A percentile compares a stretch with the other conserved stretches of the same genome.
These are phyloP conservation scores for Rotaria sp. DNA, from an alignment of 2,888 invertebrate genomes.

Conservation along the genomic window DNA sequence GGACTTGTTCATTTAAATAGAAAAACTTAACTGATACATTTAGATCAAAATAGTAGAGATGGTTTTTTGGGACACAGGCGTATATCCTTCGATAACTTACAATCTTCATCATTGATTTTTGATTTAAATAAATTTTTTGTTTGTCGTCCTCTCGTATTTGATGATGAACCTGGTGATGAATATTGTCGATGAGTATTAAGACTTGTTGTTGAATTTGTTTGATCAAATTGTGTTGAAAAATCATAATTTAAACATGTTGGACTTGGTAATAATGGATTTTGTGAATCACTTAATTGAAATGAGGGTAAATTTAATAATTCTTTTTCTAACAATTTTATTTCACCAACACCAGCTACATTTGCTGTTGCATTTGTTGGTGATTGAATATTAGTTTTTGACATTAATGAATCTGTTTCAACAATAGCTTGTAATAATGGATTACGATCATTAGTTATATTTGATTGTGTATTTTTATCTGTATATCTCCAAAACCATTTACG, in stretches of 20 bases:
- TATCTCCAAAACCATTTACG: slow-evolving; percentile 28
- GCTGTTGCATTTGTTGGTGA: not conserved
- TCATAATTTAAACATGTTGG: slow-evolving; percentile 21
- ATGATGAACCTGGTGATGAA: too few species aligned
- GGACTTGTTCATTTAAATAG: too few species aligned
- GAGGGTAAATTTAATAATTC: slow-evolving; percentile 38
- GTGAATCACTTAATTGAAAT: slow-evolving; percentile 33
- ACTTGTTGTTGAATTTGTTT: not conserved
- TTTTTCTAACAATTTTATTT: slow-evolving; percentile 32
- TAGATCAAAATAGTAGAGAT: too few species aligned
- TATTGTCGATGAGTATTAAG: not conserved
- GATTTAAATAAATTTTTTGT: not conserved
- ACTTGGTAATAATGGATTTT: slow-evolving; percentile 30
- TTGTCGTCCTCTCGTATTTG: not conserved
- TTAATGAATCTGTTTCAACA: not conserved
- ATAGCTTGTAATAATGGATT: slow-evolving; percentile 22
- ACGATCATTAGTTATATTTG: not conserved
- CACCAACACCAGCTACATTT: not conserved
- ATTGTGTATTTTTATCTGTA: not conserved
- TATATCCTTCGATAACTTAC: not conserved
- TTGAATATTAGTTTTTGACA: not conserved
- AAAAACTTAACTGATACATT: too few species aligned
- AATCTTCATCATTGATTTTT: not conserved
- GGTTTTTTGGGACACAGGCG: too few species aligned
- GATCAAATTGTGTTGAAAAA: slow-evolving; percentile 7